Base-by-base conservation (phyloP, 2,888 invertebrate genomes). In the Lordiphosa fenestrarum region DNA sequence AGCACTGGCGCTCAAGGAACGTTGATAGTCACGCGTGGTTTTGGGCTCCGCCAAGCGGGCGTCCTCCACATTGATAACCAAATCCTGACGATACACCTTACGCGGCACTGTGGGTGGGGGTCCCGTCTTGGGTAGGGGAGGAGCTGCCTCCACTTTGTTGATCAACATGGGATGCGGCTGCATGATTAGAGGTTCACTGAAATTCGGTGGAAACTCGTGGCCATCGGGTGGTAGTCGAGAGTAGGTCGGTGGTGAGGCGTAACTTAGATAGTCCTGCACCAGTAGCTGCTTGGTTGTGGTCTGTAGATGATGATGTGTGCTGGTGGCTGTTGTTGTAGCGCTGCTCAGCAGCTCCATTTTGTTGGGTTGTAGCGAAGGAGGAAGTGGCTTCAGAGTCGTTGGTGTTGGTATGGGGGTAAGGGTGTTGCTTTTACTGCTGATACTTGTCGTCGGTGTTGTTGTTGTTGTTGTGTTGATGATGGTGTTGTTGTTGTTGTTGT, bases 221-320 rank as follows among this genome's bases (percentile, higher is more conserved):
- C 90, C 90, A 82, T 90, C 90, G 61, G 90, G 90, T 50, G 90
- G 90, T 58, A 90, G 76, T 65, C 90, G 89, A 54, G 90, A 90
- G 69, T 89, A 90, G 49, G 90, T 89, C 50, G 89, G 89, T 44
- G 89, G 89, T 6, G 78, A 66, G 54, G 80, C 83, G 85, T 83
- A 88, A 73, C 73, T 87, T 69, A 88, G 73, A 57, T 89, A 89
- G 63, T 89, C 89, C 78, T 87, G 88, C 64, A 87, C 86, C 70
- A 89, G 84, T 75, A 89, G 68, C 65, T 88, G 87, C 59, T 88
- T 84, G 40, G 83, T 83, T 15, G 69, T 75, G 19, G 76, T 63
- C 33, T 55, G 78, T 49, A 57, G 58, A n/a, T 58, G 63, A 49
- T 65, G 63, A 49, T 64, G 63, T 61, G 72, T 46, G 40, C 49